Evolutionary conservation across 2,113 vertebrate species (phyloP).

Genomic region (Girardinichthys multiradiatus): DNA sequence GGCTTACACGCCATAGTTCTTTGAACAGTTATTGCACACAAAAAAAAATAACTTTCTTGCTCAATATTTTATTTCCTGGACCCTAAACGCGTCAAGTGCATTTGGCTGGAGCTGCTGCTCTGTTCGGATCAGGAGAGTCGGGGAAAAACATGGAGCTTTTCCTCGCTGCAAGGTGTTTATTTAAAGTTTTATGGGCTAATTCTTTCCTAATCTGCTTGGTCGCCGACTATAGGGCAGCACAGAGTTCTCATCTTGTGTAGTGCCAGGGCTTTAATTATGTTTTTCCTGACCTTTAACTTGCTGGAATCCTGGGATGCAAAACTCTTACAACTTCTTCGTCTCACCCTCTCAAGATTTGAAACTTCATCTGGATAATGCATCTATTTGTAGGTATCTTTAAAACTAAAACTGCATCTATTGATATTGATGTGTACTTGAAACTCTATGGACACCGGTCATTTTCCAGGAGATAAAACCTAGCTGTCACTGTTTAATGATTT

Average conservation of each 20-base stretch:
- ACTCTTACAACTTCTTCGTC: not conserved
- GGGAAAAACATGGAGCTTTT: slow-evolving; percentile 30
- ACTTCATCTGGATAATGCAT: not conserved
- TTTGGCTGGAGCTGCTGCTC: slow-evolving; percentile 29
- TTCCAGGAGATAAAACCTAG: not conserved
- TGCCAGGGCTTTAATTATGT: slow-evolving; percentile 19
- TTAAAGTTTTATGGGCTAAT: slow-evolving; percentile 39
- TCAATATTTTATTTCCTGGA: not conserved
- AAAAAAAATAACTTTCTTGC: too few relatives aligned
- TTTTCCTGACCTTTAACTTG: slow-evolving; percentile 19
- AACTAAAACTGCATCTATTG: too few relatives aligned
- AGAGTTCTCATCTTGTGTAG: slow-evolving; percentile 14
- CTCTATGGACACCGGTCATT: not conserved
- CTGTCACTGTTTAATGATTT: not conserved
- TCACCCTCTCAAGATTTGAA: not conserved
- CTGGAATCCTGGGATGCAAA: not conserved
- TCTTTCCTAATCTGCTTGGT: slow-evolving; percentile 41
- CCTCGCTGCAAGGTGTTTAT: slow-evolving; percentile 35
- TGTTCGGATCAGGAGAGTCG: slow-evolving; percentile 6
- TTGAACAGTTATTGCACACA: too few relatives aligned
- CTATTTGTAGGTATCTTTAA: not conserved
- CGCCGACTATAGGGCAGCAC: not conserved
- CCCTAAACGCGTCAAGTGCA: slow-evolving; percentile 30
- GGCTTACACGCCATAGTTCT: not conserved
- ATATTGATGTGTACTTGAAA: not conserved